phyloP scores from a whole-genome alignment of 2,888 invertebrate genomes.

The Microplitis manilae region DNA sequence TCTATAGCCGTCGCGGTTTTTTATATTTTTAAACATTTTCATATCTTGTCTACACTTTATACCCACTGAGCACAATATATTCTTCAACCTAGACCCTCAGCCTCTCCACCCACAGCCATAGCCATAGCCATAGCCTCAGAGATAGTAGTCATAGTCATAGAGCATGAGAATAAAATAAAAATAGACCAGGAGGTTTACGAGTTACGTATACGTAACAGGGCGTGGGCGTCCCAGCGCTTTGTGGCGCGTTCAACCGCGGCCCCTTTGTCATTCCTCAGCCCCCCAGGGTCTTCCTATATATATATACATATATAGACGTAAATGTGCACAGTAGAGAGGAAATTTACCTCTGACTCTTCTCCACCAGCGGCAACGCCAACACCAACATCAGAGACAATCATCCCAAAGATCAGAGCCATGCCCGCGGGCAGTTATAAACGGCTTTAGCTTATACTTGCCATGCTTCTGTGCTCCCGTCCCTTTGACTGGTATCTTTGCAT shows the following conservation, averaged over 20 bases:
- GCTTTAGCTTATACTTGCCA: slow-evolving; percentile 52
- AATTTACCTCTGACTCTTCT: slow-evolving; percentile 45
- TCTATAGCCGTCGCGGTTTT: not conserved
- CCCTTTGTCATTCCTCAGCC: slow-evolving; percentile 65
- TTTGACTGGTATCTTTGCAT: slow-evolving; percentile 45
- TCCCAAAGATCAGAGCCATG: slow-evolving; percentile 65
- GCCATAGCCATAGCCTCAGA: too few species aligned
- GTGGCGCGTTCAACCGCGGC: slow-evolving; percentile 71
- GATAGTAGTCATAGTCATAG: not conserved
- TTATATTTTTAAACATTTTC: slow-evolving; percentile 20
- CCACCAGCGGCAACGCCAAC: slow-evolving; percentile 48
- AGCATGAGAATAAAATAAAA: slow-evolving; percentile 22
- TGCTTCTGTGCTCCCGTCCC: slow-evolving; percentile 37
- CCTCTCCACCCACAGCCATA: too few species aligned
- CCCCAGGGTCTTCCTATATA: slow-evolving; percentile 12
- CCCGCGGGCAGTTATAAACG: slow-evolving; percentile 67
- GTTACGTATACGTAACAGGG: slow-evolving; percentile 43
- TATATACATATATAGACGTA: slow-evolving; percentile 8
- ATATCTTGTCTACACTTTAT: not conserved
- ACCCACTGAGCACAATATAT: too few species aligned
- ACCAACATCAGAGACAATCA: slow-evolving; percentile 62
- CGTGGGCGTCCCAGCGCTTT: slow-evolving; percentile 69
- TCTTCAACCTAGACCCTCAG: too few species aligned
- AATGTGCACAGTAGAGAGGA: slow-evolving; percentile 46
- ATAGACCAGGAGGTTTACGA: slow-evolving; percentile 21